Evolutionary conservation across 2,113 vertebrate species (phyloP).

Genomic region (Microcebus ravelobensis): DNA sequence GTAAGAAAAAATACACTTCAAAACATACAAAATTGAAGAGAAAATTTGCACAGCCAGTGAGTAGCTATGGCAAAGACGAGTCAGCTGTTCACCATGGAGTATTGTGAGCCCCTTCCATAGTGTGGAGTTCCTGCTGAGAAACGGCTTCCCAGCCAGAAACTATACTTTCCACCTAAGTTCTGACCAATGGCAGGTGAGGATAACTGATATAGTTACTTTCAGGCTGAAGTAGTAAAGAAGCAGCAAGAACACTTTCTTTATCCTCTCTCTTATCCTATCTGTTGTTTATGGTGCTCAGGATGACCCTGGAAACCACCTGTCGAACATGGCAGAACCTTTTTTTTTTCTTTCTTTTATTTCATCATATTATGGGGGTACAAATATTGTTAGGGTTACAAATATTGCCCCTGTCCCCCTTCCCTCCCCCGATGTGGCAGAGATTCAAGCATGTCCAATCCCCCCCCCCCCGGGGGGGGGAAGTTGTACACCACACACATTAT

Average conservation of each 20-base stretch:
- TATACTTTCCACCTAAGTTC: neutral
- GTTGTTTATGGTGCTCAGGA: neutral
- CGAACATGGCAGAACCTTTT: neutral
- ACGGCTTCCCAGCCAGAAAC: neutral
- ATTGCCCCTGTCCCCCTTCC: no score
- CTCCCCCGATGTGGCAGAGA: no score
- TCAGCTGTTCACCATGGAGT: neutral
- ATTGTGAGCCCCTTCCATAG: accelerated
- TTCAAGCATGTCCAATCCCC: no score
- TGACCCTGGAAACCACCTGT: neutral
- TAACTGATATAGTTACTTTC: neutral
- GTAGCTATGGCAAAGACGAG: neutral
- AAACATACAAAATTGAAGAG: neutral
- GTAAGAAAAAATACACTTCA: neutral
- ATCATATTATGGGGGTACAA: no score
- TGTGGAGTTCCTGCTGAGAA: neutral
- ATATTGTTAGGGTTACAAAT: no score
- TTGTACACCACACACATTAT: no score
- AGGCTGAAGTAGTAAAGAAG: neutral
- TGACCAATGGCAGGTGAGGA: neutral
- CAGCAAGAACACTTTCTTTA: neutral
- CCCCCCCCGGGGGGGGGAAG: accelerated
- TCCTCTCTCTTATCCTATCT: no score
- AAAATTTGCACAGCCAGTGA: neutral
- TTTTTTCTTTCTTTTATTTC: no score